Conservation (phyloP, 2,888 invertebrate species). For the Entomobrya proxima region DNA sequence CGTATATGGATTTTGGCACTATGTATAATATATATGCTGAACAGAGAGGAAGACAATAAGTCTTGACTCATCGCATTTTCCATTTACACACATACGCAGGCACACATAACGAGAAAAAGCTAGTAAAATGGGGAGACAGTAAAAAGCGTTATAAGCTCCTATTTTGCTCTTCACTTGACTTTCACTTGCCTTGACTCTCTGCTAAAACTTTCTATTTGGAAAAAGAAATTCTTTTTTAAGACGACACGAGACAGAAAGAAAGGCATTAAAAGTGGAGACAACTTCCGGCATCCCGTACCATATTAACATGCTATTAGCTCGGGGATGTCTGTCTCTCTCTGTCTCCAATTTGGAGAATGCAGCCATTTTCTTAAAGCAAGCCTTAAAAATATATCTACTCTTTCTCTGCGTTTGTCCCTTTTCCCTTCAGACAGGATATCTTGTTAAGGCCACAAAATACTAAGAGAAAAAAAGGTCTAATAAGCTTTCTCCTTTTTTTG, state of each 20-base stretch:
- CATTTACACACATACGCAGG: neutral
- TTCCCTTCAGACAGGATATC: too few relatives aligned
- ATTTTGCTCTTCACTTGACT: neutral
- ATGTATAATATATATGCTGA: too few relatives aligned
- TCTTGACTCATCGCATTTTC: conserved; percentile 32
- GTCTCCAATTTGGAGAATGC: too few relatives aligned
- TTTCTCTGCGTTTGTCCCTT: too few relatives aligned
- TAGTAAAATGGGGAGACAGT: neutral
- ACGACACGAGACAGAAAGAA: neutral
- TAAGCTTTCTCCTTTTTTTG: too few relatives aligned
- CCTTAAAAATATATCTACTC: too few relatives aligned
- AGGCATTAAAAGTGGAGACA: conserved; percentile 31
- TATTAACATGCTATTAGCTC: neutral
- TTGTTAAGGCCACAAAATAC: too few relatives aligned
- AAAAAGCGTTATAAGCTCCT: conserved; percentile 26
- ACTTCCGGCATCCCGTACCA: conserved; percentile 27
- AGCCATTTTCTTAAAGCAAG: neutral
- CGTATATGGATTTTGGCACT: conserved; percentile 15
- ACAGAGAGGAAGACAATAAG: conserved; percentile 1
- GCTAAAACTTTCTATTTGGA: neutral
- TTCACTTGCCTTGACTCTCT: neutral
- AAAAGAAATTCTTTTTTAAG: neutral
- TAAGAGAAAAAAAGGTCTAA: neutral
- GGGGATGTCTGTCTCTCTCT: neutral
- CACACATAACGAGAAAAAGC: neutral